Evolutionary conservation across 2,113 vertebrate species (phyloP).

Genomic region (Mystacornis crossleyi): DNA sequence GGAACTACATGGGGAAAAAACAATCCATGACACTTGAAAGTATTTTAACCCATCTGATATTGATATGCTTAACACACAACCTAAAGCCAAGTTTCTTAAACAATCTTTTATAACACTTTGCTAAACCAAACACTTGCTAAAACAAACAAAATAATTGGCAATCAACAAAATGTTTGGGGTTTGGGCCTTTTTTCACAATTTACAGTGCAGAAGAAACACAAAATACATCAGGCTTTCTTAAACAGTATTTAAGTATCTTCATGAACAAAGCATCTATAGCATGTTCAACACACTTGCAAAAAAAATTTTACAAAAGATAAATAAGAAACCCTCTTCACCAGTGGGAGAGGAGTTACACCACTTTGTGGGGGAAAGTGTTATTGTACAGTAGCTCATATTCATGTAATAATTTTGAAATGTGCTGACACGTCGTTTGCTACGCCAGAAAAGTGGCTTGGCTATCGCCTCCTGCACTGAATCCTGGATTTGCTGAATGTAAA

Average conservation of each 20-base stretch:
- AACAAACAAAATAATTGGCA: neutral
- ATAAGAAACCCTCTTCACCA: neutral
- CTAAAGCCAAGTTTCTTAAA: neutral
- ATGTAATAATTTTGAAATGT: neutral
- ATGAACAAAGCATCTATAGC: neutral
- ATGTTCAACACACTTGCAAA: neutral
- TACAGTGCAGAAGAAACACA: neutral
- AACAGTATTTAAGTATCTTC: neutral
- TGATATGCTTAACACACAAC: neutral
- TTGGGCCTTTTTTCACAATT: neutral
- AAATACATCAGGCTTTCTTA: neutral
- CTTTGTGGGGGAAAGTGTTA: neutral
- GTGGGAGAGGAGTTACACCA: neutral
- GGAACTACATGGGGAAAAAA: neutral
- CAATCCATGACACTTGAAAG: neutral
- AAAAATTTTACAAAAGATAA: neutral
- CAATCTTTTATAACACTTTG: neutral
- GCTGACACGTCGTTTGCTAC: neutral
- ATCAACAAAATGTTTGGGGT: neutral
- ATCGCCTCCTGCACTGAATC: neutral
- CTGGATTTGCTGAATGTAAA: slow-evolving; percentile 41
- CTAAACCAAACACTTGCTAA: neutral
- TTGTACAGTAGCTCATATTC: neutral
- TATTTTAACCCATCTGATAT: neutral
- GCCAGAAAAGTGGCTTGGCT: neutral